Percentiles rank a stretch among this genome's conserved stretches.
These are phyloP conservation scores for Eira barbara DNA, from an alignment of 2,113 vertebrate species.

Conservation along the genomic window DNA sequence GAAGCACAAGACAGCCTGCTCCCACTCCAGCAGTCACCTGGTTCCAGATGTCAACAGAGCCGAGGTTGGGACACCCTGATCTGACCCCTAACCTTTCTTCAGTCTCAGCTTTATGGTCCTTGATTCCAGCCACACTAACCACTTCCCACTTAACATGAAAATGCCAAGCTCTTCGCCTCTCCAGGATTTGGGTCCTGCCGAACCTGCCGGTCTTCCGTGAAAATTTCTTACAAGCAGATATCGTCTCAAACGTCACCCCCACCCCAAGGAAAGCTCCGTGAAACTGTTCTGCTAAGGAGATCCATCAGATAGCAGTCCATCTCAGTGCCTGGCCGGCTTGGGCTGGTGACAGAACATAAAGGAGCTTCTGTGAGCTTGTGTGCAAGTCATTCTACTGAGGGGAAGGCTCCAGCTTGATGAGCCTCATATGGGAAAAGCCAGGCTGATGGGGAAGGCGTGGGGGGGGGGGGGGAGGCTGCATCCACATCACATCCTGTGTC, in stretches of 20 bases:
- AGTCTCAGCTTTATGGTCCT: too few species aligned
- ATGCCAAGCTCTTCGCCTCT: background rate
- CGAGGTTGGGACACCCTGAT: background rate
- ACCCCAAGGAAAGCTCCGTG: too few species aligned
- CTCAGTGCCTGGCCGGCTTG: accelerated
- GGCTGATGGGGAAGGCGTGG: background rate
- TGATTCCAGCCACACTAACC: background rate
- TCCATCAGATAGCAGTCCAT: too few species aligned
- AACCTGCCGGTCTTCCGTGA: too few species aligned
- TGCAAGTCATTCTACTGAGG: background rate
- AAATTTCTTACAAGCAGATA: background rate
- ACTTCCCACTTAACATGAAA: too few species aligned
- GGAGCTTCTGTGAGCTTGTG: accelerated
- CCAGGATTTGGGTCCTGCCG: background rate
- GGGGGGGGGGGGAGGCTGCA: background rate
- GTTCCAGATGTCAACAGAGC: background rate
- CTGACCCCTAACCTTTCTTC: accelerated
- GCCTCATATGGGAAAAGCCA: background rate
- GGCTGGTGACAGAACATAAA: slow-evolving; percentile 45
- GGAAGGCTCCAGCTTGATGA: background rate
- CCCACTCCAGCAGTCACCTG: background rate
- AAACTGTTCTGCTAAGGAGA: background rate
- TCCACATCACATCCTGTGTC: background rate
- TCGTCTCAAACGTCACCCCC: background rate
- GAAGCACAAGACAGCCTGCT: background rate